Evolutionary conservation across 2,888 invertebrate genomes (phyloP), one percentile per base, ranked within the genome.

Genomic region (Adelphocoris suturalis): DNA sequence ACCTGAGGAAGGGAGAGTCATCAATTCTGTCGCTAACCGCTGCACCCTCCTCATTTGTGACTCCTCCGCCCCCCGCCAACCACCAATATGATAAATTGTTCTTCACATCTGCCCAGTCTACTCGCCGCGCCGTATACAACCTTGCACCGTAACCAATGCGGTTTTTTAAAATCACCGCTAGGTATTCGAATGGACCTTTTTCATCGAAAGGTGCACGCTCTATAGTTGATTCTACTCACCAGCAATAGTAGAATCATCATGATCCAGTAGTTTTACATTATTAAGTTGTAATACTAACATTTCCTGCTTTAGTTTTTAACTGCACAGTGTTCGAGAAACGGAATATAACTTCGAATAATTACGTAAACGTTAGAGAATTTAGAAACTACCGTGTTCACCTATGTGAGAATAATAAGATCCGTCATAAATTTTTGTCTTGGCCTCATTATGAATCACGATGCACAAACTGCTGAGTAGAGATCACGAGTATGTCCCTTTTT

Each of bases 71-170:
- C 11, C 68, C 37, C 37, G 37, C 37, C 37, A 37, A 37, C 37
- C 37, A 37, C 37, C 37, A 57, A 68, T 23, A 23, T 68, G 68
- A 68, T 68, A 68, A 68, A 68, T 68, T 68, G 68, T 68, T 68
- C 23, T 68, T 68, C 68, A 68, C 68, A 68, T 68, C 68, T 68
- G 68, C 78, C 78, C 37, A 78, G 78, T 78, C 78, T 78, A 47
- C 78, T 7, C 78, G 46, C 78, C 78, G 19, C 78, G 46, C 78
- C 78, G 46, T 46, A 78, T 37, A 37, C 78, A 47, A 78, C 78
- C 78, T 78, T 47, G 47, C 46, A 78, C 78, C 78, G 78, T 78
- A 78, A 78, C 78, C 47, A 78, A 78, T 78, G 78, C 19, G 78
- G 13, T 78, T 78, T 78, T 68, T 68, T 68, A 12, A 23, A 68